phyloP scores from a whole-genome alignment of 2,113 vertebrate species.

The Hydrochoerus hydrochaeris region DNA sequence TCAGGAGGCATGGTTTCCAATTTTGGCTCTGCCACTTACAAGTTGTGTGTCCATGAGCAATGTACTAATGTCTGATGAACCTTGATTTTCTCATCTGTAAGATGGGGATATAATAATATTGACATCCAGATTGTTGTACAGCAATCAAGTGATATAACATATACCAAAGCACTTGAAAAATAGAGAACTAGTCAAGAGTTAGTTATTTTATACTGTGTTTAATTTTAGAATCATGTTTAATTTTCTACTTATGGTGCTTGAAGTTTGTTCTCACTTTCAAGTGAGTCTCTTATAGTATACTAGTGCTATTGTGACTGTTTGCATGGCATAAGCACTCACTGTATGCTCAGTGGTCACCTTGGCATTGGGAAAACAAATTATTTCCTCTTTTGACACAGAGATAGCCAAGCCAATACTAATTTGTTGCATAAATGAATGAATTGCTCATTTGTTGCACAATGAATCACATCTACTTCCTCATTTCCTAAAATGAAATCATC shows the following conservation, averaged over 20 bases:
- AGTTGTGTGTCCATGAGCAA: neutral
- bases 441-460: constrained; percentile 50
- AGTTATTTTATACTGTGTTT: neutral
- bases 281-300: neutral
- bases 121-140: neutral
- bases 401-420: neutral
- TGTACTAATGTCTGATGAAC: neutral
- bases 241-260: constrained; percentile 41
- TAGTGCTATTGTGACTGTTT: neutral
- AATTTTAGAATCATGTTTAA: neutral
- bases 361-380: constrained; percentile 22
- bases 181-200: neutral
- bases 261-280: neutral
- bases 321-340: neutral
- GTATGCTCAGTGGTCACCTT: constrained; percentile 39
- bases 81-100: neutral
- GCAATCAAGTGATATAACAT: neutral
- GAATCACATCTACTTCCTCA: constrained; percentile 65
- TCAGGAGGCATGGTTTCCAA: neutral
- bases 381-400: constrained; percentile 36
- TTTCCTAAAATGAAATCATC: constrained; percentile 66
- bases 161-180: neutral
- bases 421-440: constrained; percentile 17
- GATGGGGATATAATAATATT: neutral
- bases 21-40: neutral